Percentiles rank a stretch among this genome's conserved stretches.
These are phyloP conservation scores for Lamellibrachia luymesi DNA, from an alignment of 1,140 invertebrate genomes.

Conservation along the genomic window DNA sequence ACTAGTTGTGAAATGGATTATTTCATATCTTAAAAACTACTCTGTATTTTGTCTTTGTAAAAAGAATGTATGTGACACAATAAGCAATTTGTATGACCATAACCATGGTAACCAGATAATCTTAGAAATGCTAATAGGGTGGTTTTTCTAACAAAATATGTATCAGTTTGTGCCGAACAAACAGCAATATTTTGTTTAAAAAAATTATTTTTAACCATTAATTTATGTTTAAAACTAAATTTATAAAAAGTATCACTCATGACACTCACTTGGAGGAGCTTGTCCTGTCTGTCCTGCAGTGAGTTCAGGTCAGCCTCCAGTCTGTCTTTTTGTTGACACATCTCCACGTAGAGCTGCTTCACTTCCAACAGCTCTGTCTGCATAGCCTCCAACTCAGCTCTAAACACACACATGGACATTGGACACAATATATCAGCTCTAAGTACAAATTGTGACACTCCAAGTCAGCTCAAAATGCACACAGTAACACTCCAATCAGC, in stretches of 20 bases:
- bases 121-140: no score
- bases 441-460: background rate
- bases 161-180: no score
- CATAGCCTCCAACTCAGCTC: conserved; percentile 32
- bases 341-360: conserved; percentile 47
- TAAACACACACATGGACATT: background rate
- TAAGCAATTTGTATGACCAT: no score
- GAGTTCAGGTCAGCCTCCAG: conserved; percentile 32
- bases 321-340: conserved; percentile 41
- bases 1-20: no score
- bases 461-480: background rate
- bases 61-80: no score
- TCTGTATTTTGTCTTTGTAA: no score
- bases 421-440: background rate
- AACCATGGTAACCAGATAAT: no score
- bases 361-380: conserved; percentile 43
- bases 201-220: no score
- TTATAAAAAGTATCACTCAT: background rate
- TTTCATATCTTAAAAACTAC: no score
- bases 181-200: no score
- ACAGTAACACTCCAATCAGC: background rate
- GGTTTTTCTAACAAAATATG: no score
- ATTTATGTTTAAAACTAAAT: no score
- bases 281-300: conserved; percentile 3
- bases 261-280: background rate